Evolutionary conservation across 1,140 invertebrate genomes (phyloP).

Genomic region (Scaptodrosophila lebanonensis): DNA sequence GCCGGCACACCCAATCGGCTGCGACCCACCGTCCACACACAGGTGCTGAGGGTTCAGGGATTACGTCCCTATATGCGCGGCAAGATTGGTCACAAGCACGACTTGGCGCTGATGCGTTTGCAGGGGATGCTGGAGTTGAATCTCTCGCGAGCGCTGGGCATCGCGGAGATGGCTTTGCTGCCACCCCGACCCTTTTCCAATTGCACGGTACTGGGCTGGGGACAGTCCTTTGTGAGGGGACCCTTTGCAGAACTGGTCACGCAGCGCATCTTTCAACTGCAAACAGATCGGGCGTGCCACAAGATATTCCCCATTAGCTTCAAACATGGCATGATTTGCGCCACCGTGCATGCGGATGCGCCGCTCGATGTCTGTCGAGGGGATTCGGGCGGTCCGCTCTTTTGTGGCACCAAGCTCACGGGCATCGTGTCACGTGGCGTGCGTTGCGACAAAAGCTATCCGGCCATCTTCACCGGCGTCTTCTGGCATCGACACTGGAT

Average conservation of each 20-base stretch:
- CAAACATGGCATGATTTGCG: slow-evolving; percentile 4
- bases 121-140: background rate
- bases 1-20: slow-evolving; percentile 5
- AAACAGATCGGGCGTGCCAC: background rate
- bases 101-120: slow-evolving; percentile 8
- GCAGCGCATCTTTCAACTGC: background rate
- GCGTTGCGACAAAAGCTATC: slow-evolving; percentile 4
- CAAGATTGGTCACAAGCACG: background rate
- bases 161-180: background rate
- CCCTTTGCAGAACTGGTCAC: background rate
- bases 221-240: background rate
- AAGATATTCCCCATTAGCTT: background rate
- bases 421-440: slow-evolving; percentile 14
- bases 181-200: background rate
- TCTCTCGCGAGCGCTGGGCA: background rate
- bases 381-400: slow-evolving; percentile 7
- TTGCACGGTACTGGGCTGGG: slow-evolving; percentile 12
- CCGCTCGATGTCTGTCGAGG: slow-evolving; percentile 2
- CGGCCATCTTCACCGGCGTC: background rate
- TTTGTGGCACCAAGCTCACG: slow-evolving; percentile 1
- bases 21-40: slow-evolving; percentile 2
- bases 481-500: slow-evolving; percentile 9
- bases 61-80: background rate
- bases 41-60: background rate
- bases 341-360: background rate